A percentile compares a stretch with the other conserved stretches of the same genome.
Conservation (phyloP, 2,888 invertebrate genomes). For the Heliconius charithonia region DNA sequence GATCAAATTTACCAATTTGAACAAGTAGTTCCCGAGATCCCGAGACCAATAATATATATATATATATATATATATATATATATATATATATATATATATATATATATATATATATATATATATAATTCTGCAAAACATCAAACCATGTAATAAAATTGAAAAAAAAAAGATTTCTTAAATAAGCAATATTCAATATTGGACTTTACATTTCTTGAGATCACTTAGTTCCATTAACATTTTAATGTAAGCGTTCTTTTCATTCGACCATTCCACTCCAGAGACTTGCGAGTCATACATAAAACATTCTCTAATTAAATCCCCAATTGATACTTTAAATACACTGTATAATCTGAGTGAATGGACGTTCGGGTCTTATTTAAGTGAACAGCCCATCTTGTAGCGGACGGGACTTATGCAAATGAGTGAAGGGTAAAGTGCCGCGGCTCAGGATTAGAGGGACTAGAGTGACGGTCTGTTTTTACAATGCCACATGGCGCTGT, state of each 20-base stretch:
- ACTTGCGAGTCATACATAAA: conserved; percentile 26
- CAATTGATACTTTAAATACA: conserved; percentile 51
- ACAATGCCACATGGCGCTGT: conserved; percentile 74
- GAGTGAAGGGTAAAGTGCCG: conserved; percentile 70
- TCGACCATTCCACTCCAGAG: neutral
- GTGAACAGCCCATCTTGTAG: conserved; percentile 75
- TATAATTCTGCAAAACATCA: too few relatives aligned
- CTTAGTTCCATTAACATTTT: conserved; percentile 14
- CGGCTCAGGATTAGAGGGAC: conserved; percentile 71
- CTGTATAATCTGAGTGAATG: conserved; percentile 63
- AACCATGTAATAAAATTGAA: neutral
- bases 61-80: too few relatives aligned
- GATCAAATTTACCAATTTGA: too few relatives aligned
- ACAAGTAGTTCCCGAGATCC: too few relatives aligned
- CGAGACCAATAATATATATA: too few relatives aligned
- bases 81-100: too few relatives aligned
- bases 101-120: too few relatives aligned
- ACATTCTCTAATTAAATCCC: conserved; percentile 42
- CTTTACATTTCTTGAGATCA: conserved; percentile 12
- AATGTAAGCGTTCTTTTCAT: conserved; percentile 5
- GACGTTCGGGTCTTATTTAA: conserved; percentile 72
- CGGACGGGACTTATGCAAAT: conserved; percentile 78
- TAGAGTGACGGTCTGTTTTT: conserved; percentile 71
- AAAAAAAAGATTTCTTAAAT: neutral
- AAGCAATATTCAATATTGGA: conserved; percentile 7